Base-by-base conservation (phyloP, 2,113 vertebrate genomes). In the Phrynocephalus versicolor region DNA sequence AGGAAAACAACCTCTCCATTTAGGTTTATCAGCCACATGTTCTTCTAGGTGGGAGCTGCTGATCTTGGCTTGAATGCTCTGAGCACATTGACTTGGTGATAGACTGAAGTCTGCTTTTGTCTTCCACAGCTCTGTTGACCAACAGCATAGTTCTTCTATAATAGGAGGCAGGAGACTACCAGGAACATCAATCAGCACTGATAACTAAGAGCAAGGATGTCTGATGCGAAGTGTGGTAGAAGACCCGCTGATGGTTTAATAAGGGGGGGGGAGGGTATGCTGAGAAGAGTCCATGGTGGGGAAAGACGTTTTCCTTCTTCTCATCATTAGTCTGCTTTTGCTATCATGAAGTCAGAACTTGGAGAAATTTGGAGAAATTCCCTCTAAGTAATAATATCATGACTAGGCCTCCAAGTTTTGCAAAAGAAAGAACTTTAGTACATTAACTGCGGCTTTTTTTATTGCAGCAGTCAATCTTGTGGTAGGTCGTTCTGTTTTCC, bases 101-200 rank as follows among this genome's bases (percentile, higher is more conserved):
- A 91, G 35, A 92, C 93, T 33, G 45, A 79, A 67, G 0, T 65
- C 84, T 51, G 35, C 4, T 23, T 51, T 27, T 0, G n/a, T 82
- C 33, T 69, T 60, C 62, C 0, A 62, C 27, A 14, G 10, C n/a
- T 88, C 39, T 64, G 86, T 3, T 0, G 9, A 57, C 85, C 79
- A 45, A 65, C 65, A 90, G 51, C 88, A 72, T 72, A 89, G 69
- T 81, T 88, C 1, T 1, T 60, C 85, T 85, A 86, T 92, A 88
- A 83, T 16, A 85, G 90, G 73, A 86, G 85, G 76, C 83, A 89
- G 84, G 71, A 90, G 89, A 91, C 89, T 16, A 89, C 82, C 1
- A 69, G 77, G 5, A 82, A 84, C 73, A 73, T 89, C 81, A 33
- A 2, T 33, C 41, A 30, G 69, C 79, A 78, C 83, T 0, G 88